Base-by-base conservation (phyloP, 2,797 vertebrate species). In the Psittacula echo region DNA sequence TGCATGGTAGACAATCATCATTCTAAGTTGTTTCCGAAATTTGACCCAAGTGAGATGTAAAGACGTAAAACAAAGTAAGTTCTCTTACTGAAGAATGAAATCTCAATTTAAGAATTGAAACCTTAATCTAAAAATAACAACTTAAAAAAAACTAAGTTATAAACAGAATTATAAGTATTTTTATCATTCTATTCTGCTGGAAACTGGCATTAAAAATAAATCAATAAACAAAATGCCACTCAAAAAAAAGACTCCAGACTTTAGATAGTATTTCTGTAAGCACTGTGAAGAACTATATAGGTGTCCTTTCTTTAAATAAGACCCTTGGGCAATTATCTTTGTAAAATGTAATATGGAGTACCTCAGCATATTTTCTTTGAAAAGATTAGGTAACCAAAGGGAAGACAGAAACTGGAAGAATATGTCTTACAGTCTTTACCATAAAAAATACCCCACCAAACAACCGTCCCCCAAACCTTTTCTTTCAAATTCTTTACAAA, bases 201-300 rank as follows among this genome's bases (percentile, higher is more conserved):
- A 73, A 93, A 29, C 23, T 54, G 9, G 7, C 4, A 37, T 23
- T 53, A 50, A 84, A 81, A 13, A 4, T 9, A 51, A 16, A 39
- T 37, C n/a, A 11, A 10, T 20, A 18, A 3, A 13, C 4, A 32
- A 39, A 17, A n/a, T 3, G 3, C 17, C 37, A 26, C 11, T 42
- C 30, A 51, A 13, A 50, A 65, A 24, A 56, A 82, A 56, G 8
- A 30, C 5, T 34, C 71, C 17, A 90, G 14, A 17, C 23, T 85
- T 85, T 13, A 45, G 29, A 77, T 3, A 53, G 5, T 1, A 27
- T 42, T 93, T 80, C 66, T 44, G 13, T 42, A 90, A 32, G 48
- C 21, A 67, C 0, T 58, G 0, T 39, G 30, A 56, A 89, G 16
- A 67, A 65, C 26, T 11, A 77, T 2, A 39, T 0, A 56, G n/a